phyloP scores from a whole-genome alignment of 2,888 invertebrate species.

The Lepidochrysops patricia region DNA sequence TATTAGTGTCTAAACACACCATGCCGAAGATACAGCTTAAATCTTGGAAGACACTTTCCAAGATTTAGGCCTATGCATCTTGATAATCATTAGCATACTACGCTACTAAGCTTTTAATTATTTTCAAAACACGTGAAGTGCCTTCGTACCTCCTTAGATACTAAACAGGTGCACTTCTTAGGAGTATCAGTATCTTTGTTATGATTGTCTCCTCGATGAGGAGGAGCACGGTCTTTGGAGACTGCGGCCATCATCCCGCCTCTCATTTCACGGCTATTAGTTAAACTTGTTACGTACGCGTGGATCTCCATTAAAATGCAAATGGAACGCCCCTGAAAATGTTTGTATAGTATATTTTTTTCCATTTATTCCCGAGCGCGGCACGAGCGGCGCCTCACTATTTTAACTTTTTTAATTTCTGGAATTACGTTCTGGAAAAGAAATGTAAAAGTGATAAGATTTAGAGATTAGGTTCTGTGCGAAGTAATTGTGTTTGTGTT shows the following conservation, averaged over 20 bases:
- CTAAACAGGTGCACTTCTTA: no score
- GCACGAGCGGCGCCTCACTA: conserved; percentile 24
- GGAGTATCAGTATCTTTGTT: background rate
- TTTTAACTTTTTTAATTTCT: conserved; percentile 18
- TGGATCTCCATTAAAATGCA: conserved; percentile 72
- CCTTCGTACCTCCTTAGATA: no score
- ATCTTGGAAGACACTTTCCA: no score
- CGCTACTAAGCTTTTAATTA: no score
- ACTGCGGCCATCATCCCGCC: conserved; percentile 27
- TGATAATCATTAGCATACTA: no score
- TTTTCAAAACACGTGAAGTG: no score
- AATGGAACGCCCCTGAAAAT: conserved; percentile 65
- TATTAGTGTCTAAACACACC: no score
- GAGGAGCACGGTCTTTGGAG: background rate
- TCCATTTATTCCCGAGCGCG: conserved; percentile 41
- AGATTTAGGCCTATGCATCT: background rate
- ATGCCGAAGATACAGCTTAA: no score
- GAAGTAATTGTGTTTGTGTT: background rate
- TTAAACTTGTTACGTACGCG: conserved; percentile 70
- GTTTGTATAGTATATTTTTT: conserved; percentile 56
- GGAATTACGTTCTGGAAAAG: conserved; percentile 8
- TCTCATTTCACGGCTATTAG: conserved; percentile 70
- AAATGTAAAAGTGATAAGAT: conserved; percentile 2
- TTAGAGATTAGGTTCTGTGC: background rate
- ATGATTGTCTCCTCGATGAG: background rate